Evolutionary conservation across 2,888 invertebrate species (phyloP).

Genomic region (Epinotia brunnichana): DNA sequence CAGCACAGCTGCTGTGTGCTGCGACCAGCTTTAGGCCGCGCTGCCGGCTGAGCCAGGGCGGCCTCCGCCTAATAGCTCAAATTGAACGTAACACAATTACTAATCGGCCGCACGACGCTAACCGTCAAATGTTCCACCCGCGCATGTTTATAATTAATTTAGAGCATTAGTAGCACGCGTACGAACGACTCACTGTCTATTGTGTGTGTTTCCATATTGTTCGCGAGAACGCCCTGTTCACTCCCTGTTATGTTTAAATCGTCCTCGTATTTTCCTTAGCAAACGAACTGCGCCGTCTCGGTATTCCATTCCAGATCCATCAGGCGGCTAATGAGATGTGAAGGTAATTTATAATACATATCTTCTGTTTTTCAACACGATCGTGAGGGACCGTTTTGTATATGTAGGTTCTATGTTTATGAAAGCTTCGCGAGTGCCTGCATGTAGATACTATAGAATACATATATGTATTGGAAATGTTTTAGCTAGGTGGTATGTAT

Average conservation of each 20-base stretch:
- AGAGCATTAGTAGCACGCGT: conserved; percentile 58
- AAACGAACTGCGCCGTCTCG: conserved; percentile 47
- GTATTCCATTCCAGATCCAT: conserved; percentile 43
- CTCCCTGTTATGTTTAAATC: conserved; percentile 62
- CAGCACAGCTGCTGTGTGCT: neutral
- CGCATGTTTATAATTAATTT: conserved; percentile 70
- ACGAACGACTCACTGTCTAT: conserved; percentile 57
- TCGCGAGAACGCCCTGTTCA: conserved; percentile 48
- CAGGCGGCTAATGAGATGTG: conserved; percentile 47
- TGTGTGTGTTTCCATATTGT: conserved; percentile 60
- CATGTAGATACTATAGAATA: neutral
- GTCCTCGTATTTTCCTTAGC: conserved; percentile 57
- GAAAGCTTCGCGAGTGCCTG: conserved; percentile 46
- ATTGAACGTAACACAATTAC: conserved; percentile 64
- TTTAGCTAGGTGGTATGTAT: neutral
- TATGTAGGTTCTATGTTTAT: conserved; percentile 48
- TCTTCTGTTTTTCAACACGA: conserved; percentile 41
- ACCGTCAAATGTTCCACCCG: conserved; percentile 58
- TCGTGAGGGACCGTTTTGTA: conserved; percentile 32
- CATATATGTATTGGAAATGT: neutral
- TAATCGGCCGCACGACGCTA: conserved; percentile 53
- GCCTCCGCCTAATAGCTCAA: conserved; percentile 54
- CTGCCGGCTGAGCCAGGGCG: conserved; percentile 35
- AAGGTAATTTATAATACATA: conserved; percentile 44
- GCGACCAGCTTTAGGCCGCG: neutral